These are phyloP conservation scores for Drosophila lacertosa DNA, from an alignment of 1,140 invertebrate species.

Conservation along the genomic window DNA sequence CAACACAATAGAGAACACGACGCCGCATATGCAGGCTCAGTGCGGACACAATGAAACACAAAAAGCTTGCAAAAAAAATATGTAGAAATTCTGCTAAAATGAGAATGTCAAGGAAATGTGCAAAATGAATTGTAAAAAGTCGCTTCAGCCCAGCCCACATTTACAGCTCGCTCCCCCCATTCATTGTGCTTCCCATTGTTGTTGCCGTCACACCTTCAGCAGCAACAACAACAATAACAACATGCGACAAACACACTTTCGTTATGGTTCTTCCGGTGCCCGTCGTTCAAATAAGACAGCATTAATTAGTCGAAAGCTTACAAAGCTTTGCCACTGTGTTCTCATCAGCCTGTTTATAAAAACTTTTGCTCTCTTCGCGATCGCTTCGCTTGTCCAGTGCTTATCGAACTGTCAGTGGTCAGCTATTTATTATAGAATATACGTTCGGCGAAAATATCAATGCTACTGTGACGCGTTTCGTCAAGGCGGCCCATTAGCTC, in stretches of 20 bases:
- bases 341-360: not conserved
- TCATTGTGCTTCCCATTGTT: constrained; percentile 24
- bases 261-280: constrained; percentile 29
- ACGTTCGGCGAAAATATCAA: not conserved
- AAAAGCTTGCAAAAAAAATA: constrained; percentile 34
- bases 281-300: constrained; percentile 17
- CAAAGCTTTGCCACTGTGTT: constrained; percentile 17
- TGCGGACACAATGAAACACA: constrained; percentile 40
- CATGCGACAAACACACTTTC: constrained; percentile 8
- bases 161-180: not conserved
- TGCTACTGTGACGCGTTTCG: not conserved
- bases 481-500: constrained; percentile 84
- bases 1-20: constrained; percentile 38
- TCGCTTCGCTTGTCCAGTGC: constrained; percentile 5
- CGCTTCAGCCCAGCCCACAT: constrained; percentile 4
- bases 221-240: constrained; percentile 17
- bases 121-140: constrained; percentile 78
- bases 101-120: constrained; percentile 80
- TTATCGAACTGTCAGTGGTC: constrained; percentile 8
- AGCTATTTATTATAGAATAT: constrained; percentile 45
- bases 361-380: constrained; percentile 8
- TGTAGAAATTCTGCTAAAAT: constrained; percentile 52
- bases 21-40: constrained; percentile 23
- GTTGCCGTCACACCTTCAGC: constrained; percentile 19
- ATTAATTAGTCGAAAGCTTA: constrained; percentile 40